Evolutionary conservation across 1,140 invertebrate species (phyloP).

Genomic region (Mesaphorura yosii): DNA sequence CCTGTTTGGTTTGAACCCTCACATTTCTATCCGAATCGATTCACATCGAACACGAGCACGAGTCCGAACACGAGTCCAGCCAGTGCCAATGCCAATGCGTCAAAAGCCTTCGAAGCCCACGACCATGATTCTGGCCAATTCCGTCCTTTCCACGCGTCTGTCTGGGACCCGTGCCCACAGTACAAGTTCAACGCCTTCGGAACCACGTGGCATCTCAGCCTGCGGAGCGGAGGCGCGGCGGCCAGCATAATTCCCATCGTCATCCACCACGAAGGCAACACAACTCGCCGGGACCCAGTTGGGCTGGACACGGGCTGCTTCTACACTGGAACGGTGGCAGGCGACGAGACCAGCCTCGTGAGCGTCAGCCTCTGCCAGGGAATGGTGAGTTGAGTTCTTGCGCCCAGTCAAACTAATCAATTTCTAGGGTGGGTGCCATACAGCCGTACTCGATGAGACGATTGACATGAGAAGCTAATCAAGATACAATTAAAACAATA

Average conservation of each 20-base stretch:
- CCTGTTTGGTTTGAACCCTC: too few species aligned
- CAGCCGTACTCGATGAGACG: too few species aligned
- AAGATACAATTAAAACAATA: too few species aligned
- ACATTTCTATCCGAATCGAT: too few species aligned
- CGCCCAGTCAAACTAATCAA: neutral
- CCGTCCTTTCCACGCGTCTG: conserved; percentile 28
- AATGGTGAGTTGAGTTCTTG: conserved; percentile 49
- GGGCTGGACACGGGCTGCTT: conserved; percentile 41
- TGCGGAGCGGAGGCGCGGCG: conserved; percentile 38
- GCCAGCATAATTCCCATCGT: neutral
- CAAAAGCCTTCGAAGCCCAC: too few species aligned
- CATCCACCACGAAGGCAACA: conserved; percentile 1
- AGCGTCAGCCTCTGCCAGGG: conserved; percentile 61
- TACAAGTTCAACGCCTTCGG: conserved; percentile 55
- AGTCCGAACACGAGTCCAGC: too few species aligned
- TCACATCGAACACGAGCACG: too few species aligned
- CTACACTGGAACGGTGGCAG: conserved; percentile 54
- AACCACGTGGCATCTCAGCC: conserved; percentile 42
- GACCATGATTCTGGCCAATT: conserved; percentile 20
- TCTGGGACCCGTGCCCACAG: conserved; percentile 61
- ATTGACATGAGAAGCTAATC: too few species aligned
- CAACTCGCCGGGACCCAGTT: neutral
- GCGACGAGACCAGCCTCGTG: conserved; percentile 51
- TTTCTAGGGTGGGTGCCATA: too few species aligned
- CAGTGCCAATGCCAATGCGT: too few species aligned